Conservation (phyloP, 2,797 vertebrate genomes). For the Gastrophryne carolinensis region DNA sequence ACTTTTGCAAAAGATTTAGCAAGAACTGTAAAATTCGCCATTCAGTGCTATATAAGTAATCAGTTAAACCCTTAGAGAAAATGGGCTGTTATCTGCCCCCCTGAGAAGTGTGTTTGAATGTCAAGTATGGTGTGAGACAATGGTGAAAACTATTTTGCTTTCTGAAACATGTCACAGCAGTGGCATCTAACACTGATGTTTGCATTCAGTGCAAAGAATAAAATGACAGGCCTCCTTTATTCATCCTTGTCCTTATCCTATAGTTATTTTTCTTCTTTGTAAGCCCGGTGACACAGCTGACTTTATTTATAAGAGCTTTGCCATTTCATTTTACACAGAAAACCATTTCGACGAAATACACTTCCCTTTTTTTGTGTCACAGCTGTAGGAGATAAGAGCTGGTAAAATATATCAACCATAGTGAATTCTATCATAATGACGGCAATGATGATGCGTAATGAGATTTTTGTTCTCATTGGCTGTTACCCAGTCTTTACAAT, state of each 20-base stretch:
- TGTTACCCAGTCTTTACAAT: no score
- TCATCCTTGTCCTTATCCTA: conserved; percentile 16
- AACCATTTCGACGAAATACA: neutral
- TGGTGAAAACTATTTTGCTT: conserved; percentile 51
- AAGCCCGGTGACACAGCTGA: conserved; percentile 54
- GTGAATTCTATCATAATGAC: no score
- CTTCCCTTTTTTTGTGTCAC: no score
- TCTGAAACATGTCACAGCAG: conserved; percentile 52
- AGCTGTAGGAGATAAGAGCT: no score
- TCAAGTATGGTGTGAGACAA: conserved; percentile 44
- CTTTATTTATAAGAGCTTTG: conserved; percentile 49
- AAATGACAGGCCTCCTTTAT: conserved; percentile 45
- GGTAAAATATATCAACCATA: no score
- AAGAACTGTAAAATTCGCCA: conserved; percentile 24
- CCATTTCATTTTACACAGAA: conserved; percentile 40
- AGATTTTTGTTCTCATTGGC: no score
- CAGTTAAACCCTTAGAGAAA: conserved; percentile 42
- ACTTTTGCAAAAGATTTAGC: neutral
- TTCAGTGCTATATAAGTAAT: conserved; percentile 23
- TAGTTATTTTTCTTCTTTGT: conserved; percentile 54
- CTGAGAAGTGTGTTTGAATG: conserved; percentile 49
- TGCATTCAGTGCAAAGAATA: conserved; percentile 53
- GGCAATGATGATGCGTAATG: no score
- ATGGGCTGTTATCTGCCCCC: conserved; percentile 39
- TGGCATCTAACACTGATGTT: conserved; percentile 53